A percentile compares a stretch with the other conserved stretches of the same genome.
phyloP scores from a whole-genome alignment of 2,888 invertebrate species.

The Nysson spinosus region DNA sequence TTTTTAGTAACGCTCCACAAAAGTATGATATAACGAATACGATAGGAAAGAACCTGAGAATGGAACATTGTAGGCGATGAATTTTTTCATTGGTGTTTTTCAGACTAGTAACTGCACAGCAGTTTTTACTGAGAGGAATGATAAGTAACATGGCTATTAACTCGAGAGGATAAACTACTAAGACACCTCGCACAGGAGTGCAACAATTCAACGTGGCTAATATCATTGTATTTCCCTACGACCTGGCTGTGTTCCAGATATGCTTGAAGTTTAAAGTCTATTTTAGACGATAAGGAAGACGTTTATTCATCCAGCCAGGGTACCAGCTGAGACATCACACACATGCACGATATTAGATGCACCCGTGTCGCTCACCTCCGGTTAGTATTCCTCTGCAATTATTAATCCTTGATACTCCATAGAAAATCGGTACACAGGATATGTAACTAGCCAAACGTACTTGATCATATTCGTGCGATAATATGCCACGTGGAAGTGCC shows the following conservation, averaged over 20 bases:
- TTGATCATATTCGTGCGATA: constrained; percentile 10
- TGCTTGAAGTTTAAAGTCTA: constrained; percentile 74
- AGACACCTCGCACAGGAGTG: constrained; percentile 9
- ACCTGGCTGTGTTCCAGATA: constrained; percentile 75
- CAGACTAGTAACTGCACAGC: too few relatives aligned
- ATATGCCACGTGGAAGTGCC: not conserved
- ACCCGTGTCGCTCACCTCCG: constrained; percentile 23
- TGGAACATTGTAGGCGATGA: too few relatives aligned
- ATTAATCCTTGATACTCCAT: constrained; percentile 53
- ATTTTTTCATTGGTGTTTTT: too few relatives aligned
- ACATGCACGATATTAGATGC: constrained; percentile 65
- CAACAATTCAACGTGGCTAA: constrained; percentile 66
- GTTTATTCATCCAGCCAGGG: constrained; percentile 74
- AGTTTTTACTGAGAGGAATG: not conserved
- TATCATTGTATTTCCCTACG: constrained; percentile 70
- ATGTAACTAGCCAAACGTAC: constrained; percentile 30
- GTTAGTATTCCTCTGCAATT: constrained; percentile 32
- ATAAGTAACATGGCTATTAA: constrained; percentile 5
- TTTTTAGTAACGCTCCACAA: too few relatives aligned
- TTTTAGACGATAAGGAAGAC: constrained; percentile 76
- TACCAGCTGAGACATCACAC: constrained; percentile 71
- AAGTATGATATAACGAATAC: too few relatives aligned
- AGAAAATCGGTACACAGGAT: constrained; percentile 38
- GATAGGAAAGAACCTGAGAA: too few relatives aligned
- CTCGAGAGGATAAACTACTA: constrained; percentile 19